Conservation (phyloP, 2,888 invertebrate genomes). For the Griposia aprilina region DNA sequence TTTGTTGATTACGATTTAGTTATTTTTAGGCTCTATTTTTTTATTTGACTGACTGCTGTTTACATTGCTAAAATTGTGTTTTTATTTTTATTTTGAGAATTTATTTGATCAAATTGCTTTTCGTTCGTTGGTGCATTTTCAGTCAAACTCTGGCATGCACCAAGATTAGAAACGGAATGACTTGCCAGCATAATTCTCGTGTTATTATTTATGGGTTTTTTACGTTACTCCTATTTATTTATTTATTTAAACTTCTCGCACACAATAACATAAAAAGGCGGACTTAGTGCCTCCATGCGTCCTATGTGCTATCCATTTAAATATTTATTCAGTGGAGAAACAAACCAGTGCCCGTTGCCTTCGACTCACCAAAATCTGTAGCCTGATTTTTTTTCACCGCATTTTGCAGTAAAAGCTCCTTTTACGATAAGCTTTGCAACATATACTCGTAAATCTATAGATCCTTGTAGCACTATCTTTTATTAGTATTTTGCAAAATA, state of each 20-base stretch:
- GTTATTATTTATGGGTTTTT: too few relatives aligned
- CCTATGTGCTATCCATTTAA: neutral
- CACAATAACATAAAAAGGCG: too few relatives aligned
- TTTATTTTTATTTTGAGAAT: neutral
- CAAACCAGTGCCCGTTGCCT: neutral
- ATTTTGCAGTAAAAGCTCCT: neutral
- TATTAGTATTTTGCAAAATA: too few relatives aligned
- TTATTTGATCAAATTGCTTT: neutral
- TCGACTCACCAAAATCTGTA: neutral
- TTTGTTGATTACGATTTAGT: constrained; percentile 1
- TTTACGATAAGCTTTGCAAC: neutral
- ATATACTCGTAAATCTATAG: neutral
- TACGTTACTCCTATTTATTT: too few relatives aligned
- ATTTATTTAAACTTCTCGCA: too few relatives aligned
- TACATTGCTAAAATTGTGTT: too few relatives aligned
- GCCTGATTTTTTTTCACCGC: neutral
- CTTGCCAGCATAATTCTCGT: neutral
- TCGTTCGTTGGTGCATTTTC: neutral
- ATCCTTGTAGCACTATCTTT: too few relatives aligned
- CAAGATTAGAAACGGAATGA: neutral
- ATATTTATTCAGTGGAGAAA: neutral
- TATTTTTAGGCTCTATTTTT: neutral
- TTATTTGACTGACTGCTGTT: neutral
- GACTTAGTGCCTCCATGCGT: too few relatives aligned
- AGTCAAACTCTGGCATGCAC: neutral